phyloP scores from a whole-genome alignment of 1,140 invertebrate genomes.

The Drosophila persimilis region DNA sequence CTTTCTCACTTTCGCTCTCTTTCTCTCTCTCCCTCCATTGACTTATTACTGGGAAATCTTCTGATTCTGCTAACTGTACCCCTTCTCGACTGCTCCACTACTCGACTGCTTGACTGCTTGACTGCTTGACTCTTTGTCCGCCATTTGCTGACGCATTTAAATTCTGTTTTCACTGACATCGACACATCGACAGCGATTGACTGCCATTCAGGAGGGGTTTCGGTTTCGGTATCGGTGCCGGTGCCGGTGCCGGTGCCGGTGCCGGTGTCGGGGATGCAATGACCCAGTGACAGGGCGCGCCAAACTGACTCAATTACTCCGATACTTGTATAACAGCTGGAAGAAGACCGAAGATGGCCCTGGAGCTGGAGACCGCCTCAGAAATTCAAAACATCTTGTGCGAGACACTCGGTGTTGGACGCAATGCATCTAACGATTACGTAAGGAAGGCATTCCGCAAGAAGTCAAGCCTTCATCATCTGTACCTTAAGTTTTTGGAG shows the following conservation, averaged over 20 bases:
- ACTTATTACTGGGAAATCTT: conserved; percentile 38
- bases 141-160: conserved; percentile 77
- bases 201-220: conserved; percentile 30
- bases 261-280: not conserved
- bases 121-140: conserved; percentile 37
- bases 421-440: too few relatives aligned
- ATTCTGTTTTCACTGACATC: conserved; percentile 64
- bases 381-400: too few relatives aligned
- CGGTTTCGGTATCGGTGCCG: not conserved
- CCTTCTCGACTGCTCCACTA: not conserved
- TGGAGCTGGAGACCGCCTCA: too few relatives aligned
- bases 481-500: conserved; percentile 97
- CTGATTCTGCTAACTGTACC: not conserved
- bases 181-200: conserved; percentile 54
- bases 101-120: not conserved
- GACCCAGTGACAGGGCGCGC: not conserved
- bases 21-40: conserved; percentile 16
- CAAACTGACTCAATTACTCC: conserved; percentile 41
- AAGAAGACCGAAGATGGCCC: not conserved
- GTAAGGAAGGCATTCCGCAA: conserved; percentile 91
- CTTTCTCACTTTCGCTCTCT: too few relatives aligned
- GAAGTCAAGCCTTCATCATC: conserved; percentile 93
- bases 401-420: too few relatives aligned
- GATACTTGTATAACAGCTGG: not conserved
- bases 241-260: conserved; percentile 5